These are phyloP conservation scores for Steinernema carpocapsae DNA, from an alignment of 2,888 invertebrate species.

Conservation along the genomic window DNA sequence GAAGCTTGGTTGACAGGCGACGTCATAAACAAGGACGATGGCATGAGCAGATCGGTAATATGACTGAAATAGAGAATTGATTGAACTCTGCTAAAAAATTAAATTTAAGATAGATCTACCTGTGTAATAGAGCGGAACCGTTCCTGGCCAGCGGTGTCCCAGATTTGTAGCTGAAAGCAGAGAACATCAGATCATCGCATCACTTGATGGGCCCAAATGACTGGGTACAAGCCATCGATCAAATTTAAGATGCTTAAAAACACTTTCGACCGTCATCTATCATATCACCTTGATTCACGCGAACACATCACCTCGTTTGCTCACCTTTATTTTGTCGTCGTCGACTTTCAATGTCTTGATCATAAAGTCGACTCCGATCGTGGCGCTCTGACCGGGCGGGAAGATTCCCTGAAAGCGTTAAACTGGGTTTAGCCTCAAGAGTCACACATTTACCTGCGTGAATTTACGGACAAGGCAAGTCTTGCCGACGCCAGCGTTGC, in stretches of 20 bases:
- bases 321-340: constrained; percentile 72
- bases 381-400: constrained; percentile 96
- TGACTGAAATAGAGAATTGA: background rate
- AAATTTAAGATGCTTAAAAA: background rate
- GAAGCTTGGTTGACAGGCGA: constrained; percentile 95
- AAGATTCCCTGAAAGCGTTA: constrained; percentile 80
- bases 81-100: too few species aligned
- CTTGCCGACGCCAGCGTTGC: constrained; percentile 97
- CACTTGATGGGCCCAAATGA: too few species aligned
- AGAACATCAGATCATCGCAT: too few species aligned
- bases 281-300: too few species aligned
- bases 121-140: constrained; percentile 93
- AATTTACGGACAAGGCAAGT: constrained; percentile 94
- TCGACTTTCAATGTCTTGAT: constrained; percentile 96
- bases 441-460: constrained; percentile 78
- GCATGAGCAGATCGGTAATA: constrained; percentile 97
- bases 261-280: too few species aligned
- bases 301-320: background rate
- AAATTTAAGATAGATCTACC: too few species aligned
- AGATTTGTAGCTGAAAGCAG: constrained; percentile 85
- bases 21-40: constrained; percentile 90
- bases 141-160: constrained; percentile 98
- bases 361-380: constrained; percentile 99
- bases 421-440: background rate
- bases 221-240: constrained; percentile 9